Base-by-base conservation (phyloP, 1,140 invertebrate genomes). In the Panulirus ornatus region DNA sequence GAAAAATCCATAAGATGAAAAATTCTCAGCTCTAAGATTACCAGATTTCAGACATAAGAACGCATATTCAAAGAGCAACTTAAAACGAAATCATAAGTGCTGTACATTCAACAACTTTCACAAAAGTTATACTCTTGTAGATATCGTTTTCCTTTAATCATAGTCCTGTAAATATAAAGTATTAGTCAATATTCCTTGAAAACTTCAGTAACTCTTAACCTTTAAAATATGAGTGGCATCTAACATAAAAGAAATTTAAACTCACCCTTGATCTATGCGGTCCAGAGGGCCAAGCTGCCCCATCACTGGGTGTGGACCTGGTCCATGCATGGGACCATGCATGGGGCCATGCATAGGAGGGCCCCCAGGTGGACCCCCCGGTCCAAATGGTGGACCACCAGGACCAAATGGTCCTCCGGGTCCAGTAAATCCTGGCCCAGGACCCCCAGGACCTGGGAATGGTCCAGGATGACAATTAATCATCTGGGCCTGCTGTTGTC, bases 311-410 rank as follows among this genome's bases (percentile, higher is more conserved):
- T 92, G 90, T 27, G 91, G 91, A 36, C 83, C 90, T 66, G 91
- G 91, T 63, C 91, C 91, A 79, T 91, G 91, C 91, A 91, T 91
- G 71, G 84, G 91, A 14, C 92, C 92, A 83, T 92, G 92, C 92
- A 92, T 88, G 36, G 85, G 90, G n/a, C 89, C 90, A 51, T 91
- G 90, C 92, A 91, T 91, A 30, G 90, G 91, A 47, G 93, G 92
- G 73, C 92, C 93, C 79, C 93, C 93, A 3, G 91, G 78, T 63
- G 89, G 84, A 66, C 92, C 92, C n/a, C 90, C 85, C 2, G 91
- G 91, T 30, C 92, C 92, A 85, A 93, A 93, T n/a, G 92, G 92
- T 84, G 91, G 91, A 6, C 92, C 91, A 38, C 91, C 90, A 70
- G 91, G 85, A 44, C 88, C 93, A 78, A 93, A 92, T 42, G 91